These are phyloP conservation scores for Nothocercus nigrocapillus DNA, from an alignment of 2,113 vertebrate species.

Conservation along the genomic window DNA sequence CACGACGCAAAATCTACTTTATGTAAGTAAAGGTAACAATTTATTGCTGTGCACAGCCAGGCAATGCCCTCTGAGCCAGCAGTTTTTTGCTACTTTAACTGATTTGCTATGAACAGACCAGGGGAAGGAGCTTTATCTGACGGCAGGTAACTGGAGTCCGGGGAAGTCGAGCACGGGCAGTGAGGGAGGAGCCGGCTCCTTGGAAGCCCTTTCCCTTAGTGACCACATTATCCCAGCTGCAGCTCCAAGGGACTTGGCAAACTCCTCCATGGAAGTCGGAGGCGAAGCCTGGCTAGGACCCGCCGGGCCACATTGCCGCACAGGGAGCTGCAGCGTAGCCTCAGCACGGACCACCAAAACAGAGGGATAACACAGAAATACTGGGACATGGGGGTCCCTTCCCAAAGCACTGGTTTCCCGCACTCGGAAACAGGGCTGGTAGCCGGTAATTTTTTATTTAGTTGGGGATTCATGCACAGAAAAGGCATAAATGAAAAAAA, in stretches of 20 bases:
- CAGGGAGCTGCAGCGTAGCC: not conserved
- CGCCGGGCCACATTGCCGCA: fast-evolving
- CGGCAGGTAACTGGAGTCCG: fast-evolving
- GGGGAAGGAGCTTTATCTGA: not conserved
- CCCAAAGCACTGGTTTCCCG: not conserved
- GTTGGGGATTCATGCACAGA: not conserved
- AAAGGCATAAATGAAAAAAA: not conserved
- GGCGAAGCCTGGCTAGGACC: not conserved
- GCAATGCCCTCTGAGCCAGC: not conserved
- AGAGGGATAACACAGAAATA: not conserved
- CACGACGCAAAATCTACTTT: not conserved
- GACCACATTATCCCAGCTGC: not conserved
- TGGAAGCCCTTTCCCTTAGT: not conserved
- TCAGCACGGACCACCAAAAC: not conserved
- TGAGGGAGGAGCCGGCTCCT: not conserved
- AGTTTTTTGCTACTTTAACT: not conserved
- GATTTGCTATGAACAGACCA: not conserved
- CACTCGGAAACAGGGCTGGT: fast-evolving
- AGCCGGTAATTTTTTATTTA: not conserved
- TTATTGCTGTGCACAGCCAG: not conserved
- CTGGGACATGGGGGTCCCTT: fast-evolving
- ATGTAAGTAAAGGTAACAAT: not conserved
- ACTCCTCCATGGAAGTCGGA: not conserved
- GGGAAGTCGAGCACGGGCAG: not conserved
- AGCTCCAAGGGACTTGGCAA: not conserved